Conservation (phyloP, 2,888 invertebrate genomes). For the Nomada fabriciana region DNA sequence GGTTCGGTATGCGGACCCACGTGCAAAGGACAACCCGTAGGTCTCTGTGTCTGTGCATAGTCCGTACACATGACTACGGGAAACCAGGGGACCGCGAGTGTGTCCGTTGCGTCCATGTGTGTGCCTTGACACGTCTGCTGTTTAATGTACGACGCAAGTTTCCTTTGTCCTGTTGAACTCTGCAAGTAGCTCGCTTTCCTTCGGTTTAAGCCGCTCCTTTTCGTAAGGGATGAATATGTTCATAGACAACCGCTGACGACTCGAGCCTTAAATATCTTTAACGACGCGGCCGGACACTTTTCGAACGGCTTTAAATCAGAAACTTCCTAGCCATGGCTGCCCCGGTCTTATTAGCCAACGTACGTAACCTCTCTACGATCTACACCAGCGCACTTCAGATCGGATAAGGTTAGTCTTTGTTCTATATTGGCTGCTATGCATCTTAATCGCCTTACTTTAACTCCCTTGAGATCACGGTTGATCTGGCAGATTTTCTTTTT, state of each 20-base stretch:
- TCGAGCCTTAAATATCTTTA: conserved; percentile 69
- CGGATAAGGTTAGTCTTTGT: conserved; percentile 34
- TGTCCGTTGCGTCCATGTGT: conserved; percentile 55
- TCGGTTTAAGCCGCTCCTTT: conserved; percentile 10
- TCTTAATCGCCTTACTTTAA: too few species aligned
- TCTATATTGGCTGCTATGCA: background rate
- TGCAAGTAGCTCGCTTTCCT: conserved; percentile 59
- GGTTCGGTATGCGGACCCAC: conserved; percentile 24
- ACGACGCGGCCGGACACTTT: conserved; percentile 56
- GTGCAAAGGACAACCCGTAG: background rate
- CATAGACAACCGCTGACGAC: conserved; percentile 69
- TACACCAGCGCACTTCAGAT: conserved; percentile 7
- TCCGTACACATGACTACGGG: conserved; percentile 35
- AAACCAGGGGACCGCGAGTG: background rate
- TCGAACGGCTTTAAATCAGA: conserved; percentile 65
- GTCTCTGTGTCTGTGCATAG: conserved; percentile 23
- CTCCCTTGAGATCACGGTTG: too few species aligned
- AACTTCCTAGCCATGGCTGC: conserved; percentile 45
- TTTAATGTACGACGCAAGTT: conserved; percentile 81
- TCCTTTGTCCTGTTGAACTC: conserved; percentile 78
- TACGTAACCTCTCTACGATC: background rate
- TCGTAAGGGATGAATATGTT: conserved; percentile 15
- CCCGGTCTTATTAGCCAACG: conserved; percentile 5
- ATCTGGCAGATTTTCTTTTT: too few species aligned
- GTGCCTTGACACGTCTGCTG: conserved; percentile 77